A percentile compares a stretch with the other conserved stretches of the same genome.
These are phyloP conservation scores for Corydoras maculifer DNA, from an alignment of 2,113 vertebrate genomes.

Conservation along the genomic window DNA sequence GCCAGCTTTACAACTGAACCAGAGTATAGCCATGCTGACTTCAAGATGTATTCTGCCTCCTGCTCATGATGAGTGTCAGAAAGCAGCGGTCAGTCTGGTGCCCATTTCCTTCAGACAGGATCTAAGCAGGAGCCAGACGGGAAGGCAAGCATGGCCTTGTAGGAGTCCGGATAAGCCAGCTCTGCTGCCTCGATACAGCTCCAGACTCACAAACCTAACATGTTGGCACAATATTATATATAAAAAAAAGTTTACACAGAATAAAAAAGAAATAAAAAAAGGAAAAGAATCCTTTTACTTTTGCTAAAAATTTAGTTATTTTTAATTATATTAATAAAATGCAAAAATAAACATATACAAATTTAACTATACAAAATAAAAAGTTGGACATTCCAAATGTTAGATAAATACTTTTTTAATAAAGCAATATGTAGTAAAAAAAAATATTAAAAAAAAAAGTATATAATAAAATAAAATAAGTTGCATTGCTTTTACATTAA, in stretches of 20 bases:
- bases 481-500: too few relatives aligned
- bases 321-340: too few relatives aligned
- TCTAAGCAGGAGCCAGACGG: conserved; percentile 58
- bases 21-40: conserved; percentile 18
- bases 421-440: too few relatives aligned
- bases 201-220: conserved; percentile 47
- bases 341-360: too few relatives aligned
- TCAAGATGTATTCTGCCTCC: conserved; percentile 36
- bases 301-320: too few relatives aligned
- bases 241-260: conserved; percentile 27
- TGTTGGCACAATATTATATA: conserved; percentile 29
- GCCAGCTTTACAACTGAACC: background rate
- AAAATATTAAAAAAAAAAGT: too few relatives aligned
- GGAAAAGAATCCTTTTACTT: background rate
- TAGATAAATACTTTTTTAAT: too few relatives aligned
- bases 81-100: conserved; percentile 48
- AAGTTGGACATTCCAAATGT: too few relatives aligned
- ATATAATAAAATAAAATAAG: too few relatives aligned
- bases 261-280: too few relatives aligned
- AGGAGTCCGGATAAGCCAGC: conserved; percentile 63
- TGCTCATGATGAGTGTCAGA: conserved; percentile 34
- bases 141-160: conserved; percentile 53
- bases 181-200: conserved; percentile 49
- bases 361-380: too few relatives aligned
- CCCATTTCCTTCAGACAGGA: conserved; percentile 59